A percentile compares a stretch with the other conserved stretches of the same genome.
phyloP scores from a whole-genome alignment of 2,888 invertebrate species.

The Xanthia togata region DNA sequence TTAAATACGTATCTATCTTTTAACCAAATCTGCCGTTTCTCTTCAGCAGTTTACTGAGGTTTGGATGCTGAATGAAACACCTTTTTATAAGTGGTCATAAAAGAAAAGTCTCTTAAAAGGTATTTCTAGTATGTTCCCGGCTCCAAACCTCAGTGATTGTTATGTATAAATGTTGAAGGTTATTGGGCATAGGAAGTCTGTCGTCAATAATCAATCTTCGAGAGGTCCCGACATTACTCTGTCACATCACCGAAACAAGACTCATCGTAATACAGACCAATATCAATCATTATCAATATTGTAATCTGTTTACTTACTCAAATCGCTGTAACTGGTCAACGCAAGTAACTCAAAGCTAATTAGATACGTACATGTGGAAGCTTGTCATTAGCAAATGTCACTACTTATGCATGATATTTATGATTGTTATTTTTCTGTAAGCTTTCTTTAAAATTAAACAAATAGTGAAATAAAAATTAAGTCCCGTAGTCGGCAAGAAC shows the following conservation, averaged over 20 bases:
- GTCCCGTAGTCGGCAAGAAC: too few species aligned
- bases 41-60: not conserved
- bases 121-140: not conserved
- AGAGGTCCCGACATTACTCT: not conserved
- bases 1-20: slow-evolving; percentile 3
- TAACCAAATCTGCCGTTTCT: not conserved
- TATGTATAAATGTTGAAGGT: not conserved
- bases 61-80: not conserved
- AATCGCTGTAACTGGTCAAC: too few species aligned
- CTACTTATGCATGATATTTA: too few species aligned
- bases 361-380: too few species aligned
- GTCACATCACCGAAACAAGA: slow-evolving; percentile 3
- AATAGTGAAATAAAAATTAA: too few species aligned
- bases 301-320: too few species aligned
- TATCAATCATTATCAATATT: too few species aligned
- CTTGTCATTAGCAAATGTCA: too few species aligned
- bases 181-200: not conserved
- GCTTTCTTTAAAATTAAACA: too few species aligned
- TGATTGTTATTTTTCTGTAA: too few species aligned
- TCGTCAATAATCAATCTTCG: not conserved
- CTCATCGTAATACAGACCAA: slow-evolving; percentile 8
- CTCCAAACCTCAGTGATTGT: not conserved
- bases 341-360: too few species aligned
- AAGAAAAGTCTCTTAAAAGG: not conserved
- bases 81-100: too few species aligned